Conservation (phyloP, 1,140 invertebrate genomes). For the Pseudomyrmex cubaensis region DNA sequence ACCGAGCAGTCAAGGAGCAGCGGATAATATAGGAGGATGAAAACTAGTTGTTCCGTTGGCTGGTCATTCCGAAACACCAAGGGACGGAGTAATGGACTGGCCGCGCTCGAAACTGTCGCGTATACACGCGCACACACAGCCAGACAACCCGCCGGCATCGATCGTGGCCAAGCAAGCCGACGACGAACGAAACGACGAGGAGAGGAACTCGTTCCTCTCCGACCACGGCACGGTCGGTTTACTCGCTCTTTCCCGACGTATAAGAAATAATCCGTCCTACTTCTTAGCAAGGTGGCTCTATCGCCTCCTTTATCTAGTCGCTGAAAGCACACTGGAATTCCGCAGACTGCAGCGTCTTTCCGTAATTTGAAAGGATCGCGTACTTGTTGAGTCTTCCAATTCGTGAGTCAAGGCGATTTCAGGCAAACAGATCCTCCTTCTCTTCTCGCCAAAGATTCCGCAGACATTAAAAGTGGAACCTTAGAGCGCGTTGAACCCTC, state of each 20-base stretch:
- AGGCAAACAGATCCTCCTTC: neutral
- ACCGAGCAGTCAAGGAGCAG: neutral
- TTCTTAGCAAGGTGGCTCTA: neutral
- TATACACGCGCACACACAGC: constrained; percentile 6
- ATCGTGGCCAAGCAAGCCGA: constrained; percentile 52
- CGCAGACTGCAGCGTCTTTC: neutral
- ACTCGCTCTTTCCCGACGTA: constrained; percentile 12
- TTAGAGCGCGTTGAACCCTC: neutral
- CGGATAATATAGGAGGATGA: constrained; percentile 38
- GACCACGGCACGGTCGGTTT: neutral
- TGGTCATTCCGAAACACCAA: constrained; percentile 51
- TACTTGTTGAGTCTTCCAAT: constrained; percentile 28
- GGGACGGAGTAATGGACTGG: constrained; percentile 48
- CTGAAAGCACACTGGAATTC: constrained; percentile 17
- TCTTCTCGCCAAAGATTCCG: neutral
- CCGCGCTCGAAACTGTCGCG: neutral
- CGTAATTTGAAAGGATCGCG: constrained; percentile 4
- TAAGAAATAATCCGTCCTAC: constrained; percentile 51
- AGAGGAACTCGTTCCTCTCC: constrained; percentile 22
- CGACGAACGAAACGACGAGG: constrained; percentile 19
- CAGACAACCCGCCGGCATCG: constrained; percentile 56
- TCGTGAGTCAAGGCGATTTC: neutral
- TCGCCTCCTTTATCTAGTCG: neutral
- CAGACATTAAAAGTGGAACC: constrained; percentile 1
- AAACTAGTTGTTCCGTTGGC: constrained; percentile 34